These are phyloP conservation scores for Myopa tessellatipennis DNA, from an alignment of 2,888 invertebrate species.

Conservation along the genomic window DNA sequence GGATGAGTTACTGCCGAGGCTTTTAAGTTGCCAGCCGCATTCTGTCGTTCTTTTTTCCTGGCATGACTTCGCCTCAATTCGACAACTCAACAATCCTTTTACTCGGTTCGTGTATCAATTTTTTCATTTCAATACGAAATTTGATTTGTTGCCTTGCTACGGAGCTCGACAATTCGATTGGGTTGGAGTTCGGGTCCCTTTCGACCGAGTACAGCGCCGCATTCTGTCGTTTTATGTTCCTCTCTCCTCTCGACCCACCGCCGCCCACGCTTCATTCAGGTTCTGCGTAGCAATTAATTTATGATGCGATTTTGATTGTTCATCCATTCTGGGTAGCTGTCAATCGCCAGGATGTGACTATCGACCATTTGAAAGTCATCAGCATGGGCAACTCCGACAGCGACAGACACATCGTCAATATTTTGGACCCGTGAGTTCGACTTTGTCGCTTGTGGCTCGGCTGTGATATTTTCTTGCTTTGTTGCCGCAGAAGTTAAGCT, in stretches of 20 bases:
- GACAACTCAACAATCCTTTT: no score
- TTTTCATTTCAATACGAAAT: not conserved
- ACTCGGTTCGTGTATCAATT: no score
- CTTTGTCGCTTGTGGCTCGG: not conserved
- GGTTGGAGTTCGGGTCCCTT: not conserved
- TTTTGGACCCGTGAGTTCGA: conserved; percentile 5
- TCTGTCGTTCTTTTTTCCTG: not conserved
- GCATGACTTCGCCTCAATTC: not conserved
- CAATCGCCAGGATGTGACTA: conserved; percentile 9
- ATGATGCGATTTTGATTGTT: conserved; percentile 41
- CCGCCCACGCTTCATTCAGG: not conserved
- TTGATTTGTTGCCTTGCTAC: not conserved
- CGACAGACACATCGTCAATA: conserved; percentile 28
- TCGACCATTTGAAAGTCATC: conserved; percentile 36
- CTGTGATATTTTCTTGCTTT: conserved; percentile 25
- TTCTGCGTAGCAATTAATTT: conserved; percentile 36
- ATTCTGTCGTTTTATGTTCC: no score
- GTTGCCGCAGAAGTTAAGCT: conserved; percentile 16
- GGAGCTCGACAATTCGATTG: not conserved
- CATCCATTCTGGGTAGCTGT: conserved; percentile 31
- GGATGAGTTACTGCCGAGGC: not conserved
- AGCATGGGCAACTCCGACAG: not conserved
- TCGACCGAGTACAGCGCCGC: not conserved
- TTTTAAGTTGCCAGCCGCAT: not conserved
- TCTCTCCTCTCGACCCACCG: not conserved